Conservation (phyloP, 2,113 vertebrate genomes). For the Oncorhynchus gorbuscha region DNA sequence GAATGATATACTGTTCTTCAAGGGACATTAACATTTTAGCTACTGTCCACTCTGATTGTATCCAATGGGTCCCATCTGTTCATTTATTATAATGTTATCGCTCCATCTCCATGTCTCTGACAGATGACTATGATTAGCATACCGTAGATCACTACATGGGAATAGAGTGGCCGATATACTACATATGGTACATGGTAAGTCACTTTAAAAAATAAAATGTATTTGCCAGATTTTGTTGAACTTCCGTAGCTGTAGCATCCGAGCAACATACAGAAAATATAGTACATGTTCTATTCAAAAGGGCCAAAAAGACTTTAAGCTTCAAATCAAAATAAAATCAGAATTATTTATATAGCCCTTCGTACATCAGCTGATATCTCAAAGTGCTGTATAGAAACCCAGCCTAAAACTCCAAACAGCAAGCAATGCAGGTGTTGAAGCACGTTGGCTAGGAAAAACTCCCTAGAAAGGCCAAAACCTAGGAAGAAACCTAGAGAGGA, state of each 20-base stretch:
- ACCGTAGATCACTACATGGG: conserved; percentile 43
- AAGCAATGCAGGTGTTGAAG: no score
- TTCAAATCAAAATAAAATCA: no score
- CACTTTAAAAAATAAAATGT: conserved; percentile 24
- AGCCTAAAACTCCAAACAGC: no score
- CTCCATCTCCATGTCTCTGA: conserved; percentile 12
- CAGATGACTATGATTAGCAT: conserved; percentile 50
- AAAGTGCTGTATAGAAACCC: no score
- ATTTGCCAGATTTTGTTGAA: conserved; percentile 2
- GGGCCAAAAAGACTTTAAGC: no score
- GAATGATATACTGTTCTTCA: not conserved
- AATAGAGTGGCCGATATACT: conserved; percentile 32
- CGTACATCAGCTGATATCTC: no score
- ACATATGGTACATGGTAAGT: conserved; percentile 32
- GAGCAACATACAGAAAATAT: not conserved
- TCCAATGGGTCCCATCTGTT: not conserved
- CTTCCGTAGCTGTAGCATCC: not conserved
- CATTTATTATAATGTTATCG: conserved; percentile 2
- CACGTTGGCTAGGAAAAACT: no score
- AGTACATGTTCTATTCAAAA: not conserved
- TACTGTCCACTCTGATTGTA: not conserved
- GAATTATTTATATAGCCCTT: no score
- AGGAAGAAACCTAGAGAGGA: no score
- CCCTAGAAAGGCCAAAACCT: no score
- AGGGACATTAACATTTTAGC: not conserved